These are phyloP conservation scores for Euwallacea similis DNA, from an alignment of 1,140 invertebrate genomes.

Conservation along the genomic window DNA sequence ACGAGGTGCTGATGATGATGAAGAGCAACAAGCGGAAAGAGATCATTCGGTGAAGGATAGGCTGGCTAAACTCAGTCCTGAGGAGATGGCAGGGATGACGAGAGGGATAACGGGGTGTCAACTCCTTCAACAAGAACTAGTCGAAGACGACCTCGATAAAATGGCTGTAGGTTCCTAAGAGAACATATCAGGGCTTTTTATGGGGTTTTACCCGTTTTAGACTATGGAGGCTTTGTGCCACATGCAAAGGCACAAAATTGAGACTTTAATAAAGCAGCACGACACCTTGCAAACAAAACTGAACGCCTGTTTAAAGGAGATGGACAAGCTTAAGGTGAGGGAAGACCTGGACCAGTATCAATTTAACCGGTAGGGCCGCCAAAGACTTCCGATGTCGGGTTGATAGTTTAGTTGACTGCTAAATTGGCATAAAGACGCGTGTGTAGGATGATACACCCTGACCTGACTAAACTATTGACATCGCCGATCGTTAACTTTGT, in stretches of 20 bases:
- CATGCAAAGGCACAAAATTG: slow-evolving; percentile 39
- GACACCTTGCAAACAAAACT: slow-evolving; percentile 36
- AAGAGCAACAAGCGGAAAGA: slow-evolving; percentile 21
- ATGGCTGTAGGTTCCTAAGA: neutral
- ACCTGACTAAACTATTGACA: too few species aligned
- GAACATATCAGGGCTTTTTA: neutral
- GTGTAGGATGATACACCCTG: too few species aligned
- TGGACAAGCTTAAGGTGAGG: slow-evolving; percentile 36
- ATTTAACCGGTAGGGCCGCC: too few species aligned
- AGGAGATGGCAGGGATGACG: too few species aligned
- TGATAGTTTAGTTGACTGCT: too few species aligned
- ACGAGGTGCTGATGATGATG: neutral
- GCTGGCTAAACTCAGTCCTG: neutral
- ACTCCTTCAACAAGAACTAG: too few species aligned
- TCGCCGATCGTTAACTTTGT: too few species aligned
- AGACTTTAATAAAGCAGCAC: slow-evolving; percentile 35
- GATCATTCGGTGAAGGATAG: neutral
- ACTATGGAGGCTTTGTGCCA: slow-evolving; percentile 31
- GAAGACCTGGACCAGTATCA: too few species aligned
- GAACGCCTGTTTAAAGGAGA: slow-evolving; percentile 34
- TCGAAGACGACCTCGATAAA: neutral
- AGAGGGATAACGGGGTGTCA: too few species aligned
- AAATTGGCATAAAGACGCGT: too few species aligned
- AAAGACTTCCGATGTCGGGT: too few species aligned
- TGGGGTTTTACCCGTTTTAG: slow-evolving; percentile 19